Percentiles rank a stretch among this genome's conserved stretches.
Conservation (phyloP, 2,797 vertebrate species). For the Sylvilagus floridanus region DNA sequence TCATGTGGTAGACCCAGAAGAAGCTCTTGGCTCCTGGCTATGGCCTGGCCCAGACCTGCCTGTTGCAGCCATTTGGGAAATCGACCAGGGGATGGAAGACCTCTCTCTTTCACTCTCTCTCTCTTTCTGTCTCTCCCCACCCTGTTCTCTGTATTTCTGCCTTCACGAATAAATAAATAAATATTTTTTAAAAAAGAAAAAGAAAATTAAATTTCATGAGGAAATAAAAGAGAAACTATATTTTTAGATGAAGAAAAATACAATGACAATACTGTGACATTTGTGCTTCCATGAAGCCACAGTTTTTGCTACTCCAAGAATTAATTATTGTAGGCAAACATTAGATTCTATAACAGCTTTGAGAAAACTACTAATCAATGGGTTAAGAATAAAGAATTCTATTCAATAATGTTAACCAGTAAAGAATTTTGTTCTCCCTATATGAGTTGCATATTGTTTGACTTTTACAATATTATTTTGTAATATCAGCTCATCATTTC, state of each 20-base stretch:
- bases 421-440: neutral
- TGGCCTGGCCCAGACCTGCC: too few species aligned
- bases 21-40: too few species aligned
- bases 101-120: too few species aligned
- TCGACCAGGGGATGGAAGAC: too few species aligned
- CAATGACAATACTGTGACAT: neutral
- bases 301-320: neutral
- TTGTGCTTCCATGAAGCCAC: neutral
- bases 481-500: constrained; percentile 21
- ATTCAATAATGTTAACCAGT: constrained; percentile 26
- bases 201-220: constrained; percentile 20
- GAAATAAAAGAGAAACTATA: neutral
- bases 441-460: neutral
- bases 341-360: neutral
- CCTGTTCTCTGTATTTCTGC: too few species aligned
- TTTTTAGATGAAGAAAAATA: neutral
- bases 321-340: neutral
- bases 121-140: too few species aligned
- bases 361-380: neutral
- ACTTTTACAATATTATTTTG: neutral
- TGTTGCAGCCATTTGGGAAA: too few species aligned
- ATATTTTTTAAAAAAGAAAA: neutral
- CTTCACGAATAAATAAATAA: too few species aligned
- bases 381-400: constrained; percentile 34
- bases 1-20: too few species aligned